These are phyloP conservation scores for Parambassis ranga DNA, from an alignment of 2,797 vertebrate genomes.

Conservation along the genomic window DNA sequence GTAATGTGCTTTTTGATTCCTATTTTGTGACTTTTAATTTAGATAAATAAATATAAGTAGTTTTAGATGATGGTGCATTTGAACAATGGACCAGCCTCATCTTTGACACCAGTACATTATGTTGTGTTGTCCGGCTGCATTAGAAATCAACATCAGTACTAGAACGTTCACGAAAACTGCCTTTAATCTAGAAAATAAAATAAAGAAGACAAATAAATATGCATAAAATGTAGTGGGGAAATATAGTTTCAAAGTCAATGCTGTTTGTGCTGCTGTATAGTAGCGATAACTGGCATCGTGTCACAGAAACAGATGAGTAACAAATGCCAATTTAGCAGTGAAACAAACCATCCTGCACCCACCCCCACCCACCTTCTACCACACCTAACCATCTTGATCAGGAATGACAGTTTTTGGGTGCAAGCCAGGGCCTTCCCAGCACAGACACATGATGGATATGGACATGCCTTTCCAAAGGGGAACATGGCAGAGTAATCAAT, in stretches of 20 bases:
- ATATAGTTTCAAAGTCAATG: not conserved
- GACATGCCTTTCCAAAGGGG: slow-evolving; percentile 32
- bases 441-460: slow-evolving; percentile 38
- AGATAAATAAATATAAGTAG: too few species aligned
- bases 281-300: not conserved
- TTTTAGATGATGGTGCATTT: too few species aligned
- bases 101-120: too few species aligned
- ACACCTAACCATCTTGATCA: slow-evolving; percentile 48
- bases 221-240: not conserved
- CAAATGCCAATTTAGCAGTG: slow-evolving; percentile 62
- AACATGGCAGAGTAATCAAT: slow-evolving; percentile 36
- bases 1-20: too few species aligned
- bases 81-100: too few species aligned
- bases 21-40: too few species aligned
- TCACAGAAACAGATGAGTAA: slow-evolving; percentile 45
- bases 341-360: slow-evolving; percentile 45
- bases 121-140: too few species aligned
- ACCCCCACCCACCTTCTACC: not conserved
- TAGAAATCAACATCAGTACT: too few species aligned
- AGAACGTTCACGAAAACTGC: too few species aligned
- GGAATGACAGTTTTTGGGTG: slow-evolving; percentile 50
- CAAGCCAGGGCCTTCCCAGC: slow-evolving; percentile 31
- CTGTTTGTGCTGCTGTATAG: not conserved
- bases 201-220: not conserved
- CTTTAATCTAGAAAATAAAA: too few species aligned